Percentiles rank a stretch among this genome's conserved stretches.
Conservation (phyloP, 2,888 invertebrate genomes). For the Cosmorhoe ocellata region DNA sequence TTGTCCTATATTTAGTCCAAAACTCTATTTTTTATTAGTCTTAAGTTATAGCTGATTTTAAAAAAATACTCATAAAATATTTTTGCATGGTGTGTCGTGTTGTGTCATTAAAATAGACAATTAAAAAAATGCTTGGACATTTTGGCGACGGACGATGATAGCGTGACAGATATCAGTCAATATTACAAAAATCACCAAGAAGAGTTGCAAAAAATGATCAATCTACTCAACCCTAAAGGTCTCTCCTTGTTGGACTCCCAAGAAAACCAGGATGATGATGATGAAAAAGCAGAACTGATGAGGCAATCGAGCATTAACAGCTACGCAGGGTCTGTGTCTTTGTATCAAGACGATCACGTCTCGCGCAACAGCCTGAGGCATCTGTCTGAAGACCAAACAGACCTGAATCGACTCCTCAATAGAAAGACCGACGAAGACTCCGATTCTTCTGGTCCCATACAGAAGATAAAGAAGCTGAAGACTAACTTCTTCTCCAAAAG, state of each 20-base stretch:
- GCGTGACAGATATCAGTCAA: conserved; percentile 62
- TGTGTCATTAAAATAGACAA: conserved; percentile 61
- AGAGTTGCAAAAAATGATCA: conserved; percentile 64
- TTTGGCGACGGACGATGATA: conserved; percentile 78
- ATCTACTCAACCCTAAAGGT: conserved; percentile 66
- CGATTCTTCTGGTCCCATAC: conserved; percentile 72
- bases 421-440: conserved; percentile 77
- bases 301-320: conserved; percentile 60
- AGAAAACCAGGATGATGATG: conserved; percentile 65
- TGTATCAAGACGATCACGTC: conserved; percentile 66
- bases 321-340: conserved; percentile 60
- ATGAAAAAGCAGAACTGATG: conserved; percentile 56
- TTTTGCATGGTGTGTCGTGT: conserved; percentile 80
- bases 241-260: conserved; percentile 63
- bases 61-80: conserved; percentile 62
- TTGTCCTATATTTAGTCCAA: conserved; percentile 22
- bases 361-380: conserved; percentile 65
- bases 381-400: conserved; percentile 70
- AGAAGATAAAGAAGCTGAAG: conserved; percentile 84
- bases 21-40: conserved; percentile 24
- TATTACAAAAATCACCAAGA: conserved; percentile 72
- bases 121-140: conserved; percentile 84
- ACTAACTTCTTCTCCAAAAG: conserved; percentile 83
- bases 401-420: conserved; percentile 74
- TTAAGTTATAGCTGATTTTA: too few species aligned